Percentiles rank a stretch among this genome's conserved stretches.
phyloP scores from a whole-genome alignment of 2,113 vertebrate species.

The Nothoprocta pentlandii region DNA sequence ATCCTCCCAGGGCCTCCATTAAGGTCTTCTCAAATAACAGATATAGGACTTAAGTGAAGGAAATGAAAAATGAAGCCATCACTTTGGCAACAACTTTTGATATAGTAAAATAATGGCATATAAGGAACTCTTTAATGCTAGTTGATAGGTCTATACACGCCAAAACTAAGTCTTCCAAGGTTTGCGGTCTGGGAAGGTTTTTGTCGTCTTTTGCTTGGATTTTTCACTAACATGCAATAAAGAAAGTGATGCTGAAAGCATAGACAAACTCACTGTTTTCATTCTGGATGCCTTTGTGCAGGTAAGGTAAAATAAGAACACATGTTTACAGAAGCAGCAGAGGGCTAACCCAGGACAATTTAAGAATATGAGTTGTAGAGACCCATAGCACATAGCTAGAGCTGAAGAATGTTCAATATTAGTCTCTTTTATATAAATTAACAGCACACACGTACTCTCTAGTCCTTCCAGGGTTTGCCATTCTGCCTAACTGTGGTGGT shows the following conservation, averaged over 20 bases:
- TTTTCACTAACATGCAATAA: constrained; percentile 33
- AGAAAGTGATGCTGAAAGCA: not conserved
- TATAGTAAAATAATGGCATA: not conserved
- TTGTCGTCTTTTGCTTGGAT: constrained; percentile 13
- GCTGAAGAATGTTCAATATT: not conserved
- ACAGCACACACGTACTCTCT: not conserved
- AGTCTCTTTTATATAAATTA: not conserved
- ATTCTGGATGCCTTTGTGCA: not conserved
- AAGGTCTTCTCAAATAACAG: not conserved
- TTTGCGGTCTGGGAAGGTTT: not conserved
- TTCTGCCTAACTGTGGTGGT: not conserved
- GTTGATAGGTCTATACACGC: not conserved
- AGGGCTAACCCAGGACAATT: not conserved
- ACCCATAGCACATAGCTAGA: not conserved
- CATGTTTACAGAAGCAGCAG: not conserved
- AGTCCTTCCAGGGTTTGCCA: not conserved
- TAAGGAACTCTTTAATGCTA: not conserved
- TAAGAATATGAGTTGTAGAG: not conserved
- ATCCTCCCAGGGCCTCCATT: not conserved
- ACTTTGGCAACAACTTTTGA: not conserved
- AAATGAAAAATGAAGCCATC: not conserved
- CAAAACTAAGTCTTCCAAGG: not conserved
- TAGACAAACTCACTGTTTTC: not conserved
- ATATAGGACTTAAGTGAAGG: not conserved
- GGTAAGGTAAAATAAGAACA: not conserved